Conservation (phyloP, 2,888 invertebrate species). For the Nephrotoma flavescens region DNA sequence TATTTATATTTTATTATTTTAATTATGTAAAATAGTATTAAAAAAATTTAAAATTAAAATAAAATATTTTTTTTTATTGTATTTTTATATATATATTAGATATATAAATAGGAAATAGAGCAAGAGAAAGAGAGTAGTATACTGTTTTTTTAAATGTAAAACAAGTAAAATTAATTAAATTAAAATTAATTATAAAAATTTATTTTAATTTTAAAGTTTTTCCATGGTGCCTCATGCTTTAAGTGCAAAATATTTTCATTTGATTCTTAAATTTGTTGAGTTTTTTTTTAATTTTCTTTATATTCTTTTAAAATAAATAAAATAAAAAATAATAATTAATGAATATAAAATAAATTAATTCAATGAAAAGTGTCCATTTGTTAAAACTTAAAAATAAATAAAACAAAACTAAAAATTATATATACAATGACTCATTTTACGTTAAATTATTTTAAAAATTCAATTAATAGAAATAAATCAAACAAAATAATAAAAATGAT, state of each 20-base stretch:
- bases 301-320: neutral
- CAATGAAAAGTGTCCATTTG: neutral
- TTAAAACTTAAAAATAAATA: neutral
- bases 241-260: conserved; percentile 23
- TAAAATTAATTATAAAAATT: neutral
- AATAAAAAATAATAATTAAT: neutral
- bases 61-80: neutral
- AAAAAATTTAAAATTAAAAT: neutral
- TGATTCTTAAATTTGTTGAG: neutral
- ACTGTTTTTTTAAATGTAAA: neutral
- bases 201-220: conserved; percentile 2
- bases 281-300: neutral
- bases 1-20: neutral
- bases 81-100: neutral
- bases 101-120: neutral
- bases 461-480: neutral
- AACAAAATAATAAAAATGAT: neutral
- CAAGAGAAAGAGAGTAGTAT: neutral
- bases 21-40: neutral
- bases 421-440: neutral
- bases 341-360: neutral
- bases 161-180: neutral
- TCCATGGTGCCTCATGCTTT: conserved; percentile 31
- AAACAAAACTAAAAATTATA: neutral
- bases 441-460: neutral